phyloP scores from a whole-genome alignment of 2,797 vertebrate species.

The Phataginus tetradactyla region DNA sequence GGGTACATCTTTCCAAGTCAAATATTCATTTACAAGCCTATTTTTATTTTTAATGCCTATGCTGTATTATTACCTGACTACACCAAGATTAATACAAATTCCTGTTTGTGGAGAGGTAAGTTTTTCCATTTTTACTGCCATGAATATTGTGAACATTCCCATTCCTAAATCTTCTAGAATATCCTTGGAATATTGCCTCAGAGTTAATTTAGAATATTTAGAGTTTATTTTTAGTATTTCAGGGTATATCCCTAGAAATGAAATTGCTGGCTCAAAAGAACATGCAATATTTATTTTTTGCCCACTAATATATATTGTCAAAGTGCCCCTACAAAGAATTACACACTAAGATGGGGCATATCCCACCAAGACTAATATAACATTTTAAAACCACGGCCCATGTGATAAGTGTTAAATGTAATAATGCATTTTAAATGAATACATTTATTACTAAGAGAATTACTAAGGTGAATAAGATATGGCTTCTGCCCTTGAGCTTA shows the following conservation, averaged over 20 bases:
- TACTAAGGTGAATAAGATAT: background rate
- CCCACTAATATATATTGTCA: background rate
- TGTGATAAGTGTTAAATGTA: background rate
- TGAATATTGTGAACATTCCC: background rate
- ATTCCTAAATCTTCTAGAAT: conserved; percentile 6
- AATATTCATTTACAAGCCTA: conserved; percentile 24
- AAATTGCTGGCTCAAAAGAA: background rate
- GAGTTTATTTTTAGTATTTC: background rate
- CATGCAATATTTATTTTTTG: background rate
- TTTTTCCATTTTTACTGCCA: conserved; percentile 10
- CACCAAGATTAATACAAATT: background rate
- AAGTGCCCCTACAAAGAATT: background rate
- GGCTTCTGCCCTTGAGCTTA: background rate
- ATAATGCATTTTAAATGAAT: background rate
- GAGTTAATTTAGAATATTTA: background rate
- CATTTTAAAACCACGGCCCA: background rate
- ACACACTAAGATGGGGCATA: background rate
- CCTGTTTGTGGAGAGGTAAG: background rate
- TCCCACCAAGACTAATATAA: background rate
- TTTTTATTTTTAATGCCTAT: conserved; percentile 41
- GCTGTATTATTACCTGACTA: conserved; percentile 15
- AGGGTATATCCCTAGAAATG: background rate
- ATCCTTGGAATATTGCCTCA: background rate
- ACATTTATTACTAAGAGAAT: conserved; percentile 32
- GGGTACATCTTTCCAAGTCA: conserved; percentile 17